phyloP scores from a whole-genome alignment of 2,888 invertebrate species.

The Hemicrepidius hirtus region DNA sequence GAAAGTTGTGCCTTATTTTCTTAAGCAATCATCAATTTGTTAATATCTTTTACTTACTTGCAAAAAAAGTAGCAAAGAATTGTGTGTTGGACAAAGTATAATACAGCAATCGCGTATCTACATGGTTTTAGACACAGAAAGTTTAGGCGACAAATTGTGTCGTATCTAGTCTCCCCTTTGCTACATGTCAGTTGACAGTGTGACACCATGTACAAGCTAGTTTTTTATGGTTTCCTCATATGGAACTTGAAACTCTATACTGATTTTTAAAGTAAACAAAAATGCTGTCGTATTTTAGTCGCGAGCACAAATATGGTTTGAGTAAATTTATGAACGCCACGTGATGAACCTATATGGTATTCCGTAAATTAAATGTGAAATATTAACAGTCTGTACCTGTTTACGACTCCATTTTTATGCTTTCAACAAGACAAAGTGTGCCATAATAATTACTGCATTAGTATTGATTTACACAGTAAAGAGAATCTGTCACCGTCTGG shows the following conservation, averaged over 20 bases:
- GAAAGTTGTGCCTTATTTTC: too few relatives aligned
- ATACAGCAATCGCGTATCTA: not conserved
- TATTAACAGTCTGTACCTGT: conserved; percentile 3
- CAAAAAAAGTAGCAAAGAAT: not conserved
- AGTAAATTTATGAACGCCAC: conserved; percentile 21
- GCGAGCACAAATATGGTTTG: conserved; percentile 16
- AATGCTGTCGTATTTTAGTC: conserved; percentile 18
- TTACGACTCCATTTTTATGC: conserved; percentile 4
- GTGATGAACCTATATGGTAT: conserved; percentile 24
- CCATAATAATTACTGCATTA: conserved; percentile 13
- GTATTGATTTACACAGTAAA: not conserved
- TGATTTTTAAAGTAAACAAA: conserved; percentile 31
- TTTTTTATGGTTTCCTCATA: conserved; percentile 36
- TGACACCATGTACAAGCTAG: conserved; percentile 34
- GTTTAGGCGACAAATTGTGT: conserved; percentile 36
- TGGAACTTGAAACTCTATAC: conserved; percentile 37
- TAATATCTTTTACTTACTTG: too few relatives aligned
- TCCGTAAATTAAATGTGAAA: conserved; percentile 16
- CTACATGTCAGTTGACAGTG: conserved; percentile 32
- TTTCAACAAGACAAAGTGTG: not conserved
- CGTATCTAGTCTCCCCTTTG: conserved; percentile 34
- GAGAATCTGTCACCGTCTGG: not conserved
- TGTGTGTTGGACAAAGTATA: not conserved
- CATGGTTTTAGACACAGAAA: conserved; percentile 11
- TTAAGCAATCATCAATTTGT: too few relatives aligned